Evolutionary conservation across 1,140 invertebrate species (phyloP).

Genomic region (Mylabris phalerata): DNA sequence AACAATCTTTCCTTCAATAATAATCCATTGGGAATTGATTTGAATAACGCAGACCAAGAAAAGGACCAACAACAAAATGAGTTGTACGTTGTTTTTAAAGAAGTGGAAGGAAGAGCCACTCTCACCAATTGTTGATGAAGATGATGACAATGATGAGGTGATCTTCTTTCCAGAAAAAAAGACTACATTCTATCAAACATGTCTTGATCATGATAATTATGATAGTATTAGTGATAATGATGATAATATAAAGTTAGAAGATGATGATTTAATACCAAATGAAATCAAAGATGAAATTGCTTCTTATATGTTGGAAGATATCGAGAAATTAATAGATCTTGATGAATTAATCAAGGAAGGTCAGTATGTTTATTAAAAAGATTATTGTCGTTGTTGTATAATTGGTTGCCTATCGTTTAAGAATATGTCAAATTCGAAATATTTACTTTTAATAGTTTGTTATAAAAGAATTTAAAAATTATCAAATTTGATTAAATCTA

Average conservation of each 20-base stretch:
- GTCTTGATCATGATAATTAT: constrained; percentile 25
- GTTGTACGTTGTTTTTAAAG: constrained; percentile 32
- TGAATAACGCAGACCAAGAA: constrained; percentile 17
- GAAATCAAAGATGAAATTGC: constrained; percentile 35
- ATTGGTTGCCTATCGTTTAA: neutral
- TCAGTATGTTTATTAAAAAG: constrained; percentile 2
- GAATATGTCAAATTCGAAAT: too few species aligned
- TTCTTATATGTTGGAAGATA: constrained; percentile 35
- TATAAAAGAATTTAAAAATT: too few species aligned
- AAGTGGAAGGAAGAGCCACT: constrained; percentile 46
- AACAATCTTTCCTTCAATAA: constrained; percentile 29
- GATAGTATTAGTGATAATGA: constrained; percentile 28
- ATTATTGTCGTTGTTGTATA: neutral
- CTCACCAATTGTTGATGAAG: constrained; percentile 39
- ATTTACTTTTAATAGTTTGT: too few species aligned
- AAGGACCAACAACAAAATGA: constrained; percentile 34
- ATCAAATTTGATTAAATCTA: too few species aligned
- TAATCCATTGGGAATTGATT: neutral
- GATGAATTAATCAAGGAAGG: constrained; percentile 38
- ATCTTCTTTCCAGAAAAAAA: constrained; percentile 15
- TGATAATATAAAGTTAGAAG: constrained; percentile 4
- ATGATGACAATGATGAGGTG: constrained; percentile 28
- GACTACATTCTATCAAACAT: constrained; percentile 26
- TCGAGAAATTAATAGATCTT: constrained; percentile 37
- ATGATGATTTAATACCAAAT: constrained; percentile 25